phyloP scores from a whole-genome alignment of 2,113 vertebrate species.

The Pygoscelis antarcticus region DNA sequence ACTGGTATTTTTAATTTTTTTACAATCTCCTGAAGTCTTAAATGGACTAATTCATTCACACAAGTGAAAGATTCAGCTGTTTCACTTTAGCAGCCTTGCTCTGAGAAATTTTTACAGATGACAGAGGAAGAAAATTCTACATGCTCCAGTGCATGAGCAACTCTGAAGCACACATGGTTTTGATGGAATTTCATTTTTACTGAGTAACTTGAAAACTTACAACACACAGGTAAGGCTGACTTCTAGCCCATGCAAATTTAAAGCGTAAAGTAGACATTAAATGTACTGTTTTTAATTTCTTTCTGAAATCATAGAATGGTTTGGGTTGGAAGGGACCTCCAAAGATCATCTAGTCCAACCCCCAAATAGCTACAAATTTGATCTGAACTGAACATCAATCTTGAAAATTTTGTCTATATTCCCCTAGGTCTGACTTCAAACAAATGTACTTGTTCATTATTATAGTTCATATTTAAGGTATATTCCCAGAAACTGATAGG shows the following conservation, averaged over 20 bases:
- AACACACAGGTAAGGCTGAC: background rate
- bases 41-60: background rate
- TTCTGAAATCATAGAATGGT: background rate
- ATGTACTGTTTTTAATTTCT: background rate
- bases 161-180: background rate
- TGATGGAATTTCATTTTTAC: background rate
- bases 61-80: background rate
- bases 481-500: background rate
- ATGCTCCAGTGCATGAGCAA: background rate
- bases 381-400: background rate
- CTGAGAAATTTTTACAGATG: background rate
- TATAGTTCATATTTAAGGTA: background rate
- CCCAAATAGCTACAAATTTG: background rate
- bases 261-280: background rate
- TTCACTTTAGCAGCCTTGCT: background rate
- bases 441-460: background rate
- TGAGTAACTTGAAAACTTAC: background rate
- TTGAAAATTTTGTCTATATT: background rate
- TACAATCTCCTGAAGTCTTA: background rate
- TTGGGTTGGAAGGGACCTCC: background rate
- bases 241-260: background rate
- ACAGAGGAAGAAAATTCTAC: background rate
- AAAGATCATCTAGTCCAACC: background rate
- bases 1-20: background rate
- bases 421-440: background rate